phyloP scores from a whole-genome alignment of 2,113 vertebrate species.

The Tragulus kanchil region DNA sequence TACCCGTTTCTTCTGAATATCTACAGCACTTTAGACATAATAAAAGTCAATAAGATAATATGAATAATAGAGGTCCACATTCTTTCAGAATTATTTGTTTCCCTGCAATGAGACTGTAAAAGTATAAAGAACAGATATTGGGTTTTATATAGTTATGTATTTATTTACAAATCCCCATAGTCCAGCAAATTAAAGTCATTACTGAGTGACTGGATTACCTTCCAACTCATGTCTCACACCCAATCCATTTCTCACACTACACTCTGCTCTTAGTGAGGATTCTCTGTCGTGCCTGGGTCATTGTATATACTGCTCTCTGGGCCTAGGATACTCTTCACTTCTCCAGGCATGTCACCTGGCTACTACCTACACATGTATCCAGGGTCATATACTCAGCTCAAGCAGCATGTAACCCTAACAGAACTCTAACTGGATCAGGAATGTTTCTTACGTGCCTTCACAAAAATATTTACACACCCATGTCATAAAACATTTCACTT shows the following conservation, averaged over 20 bases:
- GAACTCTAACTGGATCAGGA: background rate
- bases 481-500: background rate
- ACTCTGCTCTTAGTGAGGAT: background rate
- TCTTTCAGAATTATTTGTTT: conserved; percentile 51
- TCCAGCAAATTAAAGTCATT: background rate
- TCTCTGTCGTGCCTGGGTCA: background rate
- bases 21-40: background rate
- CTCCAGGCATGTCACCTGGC: background rate
- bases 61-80: background rate
- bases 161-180: too few relatives aligned
- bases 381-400: background rate
- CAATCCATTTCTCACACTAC: background rate
- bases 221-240: background rate
- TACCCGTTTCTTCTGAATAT: background rate
- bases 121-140: background rate
- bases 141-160: background rate
- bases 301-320: background rate
- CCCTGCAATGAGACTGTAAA: conserved; percentile 38
- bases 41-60: background rate
- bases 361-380: background rate
- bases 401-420: background rate
- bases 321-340: background rate
- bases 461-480: background rate
- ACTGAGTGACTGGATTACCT: background rate
- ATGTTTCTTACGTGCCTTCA: background rate